A percentile compares a stretch with the other conserved stretches of the same genome.
These are phyloP conservation scores for Anaspis maculata DNA, from an alignment of 2,888 invertebrate genomes.

Conservation along the genomic window DNA sequence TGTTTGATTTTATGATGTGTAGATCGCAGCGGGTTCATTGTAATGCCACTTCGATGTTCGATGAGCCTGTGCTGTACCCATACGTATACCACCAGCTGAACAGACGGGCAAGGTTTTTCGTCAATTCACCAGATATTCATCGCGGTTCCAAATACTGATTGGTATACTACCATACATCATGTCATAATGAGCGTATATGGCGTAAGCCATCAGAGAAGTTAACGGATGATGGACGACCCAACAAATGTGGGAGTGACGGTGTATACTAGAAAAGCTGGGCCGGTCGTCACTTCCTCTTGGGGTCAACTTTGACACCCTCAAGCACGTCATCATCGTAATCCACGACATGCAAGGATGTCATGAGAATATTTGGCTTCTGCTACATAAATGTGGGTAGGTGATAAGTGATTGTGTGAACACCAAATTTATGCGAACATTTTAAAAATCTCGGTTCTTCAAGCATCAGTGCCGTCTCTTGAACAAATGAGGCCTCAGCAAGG, in stretches of 20 bases:
- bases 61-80: no score
- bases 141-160: constrained; percentile 20
- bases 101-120: constrained; percentile 9
- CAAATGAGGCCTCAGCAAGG: no score
- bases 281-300: constrained; percentile 23
- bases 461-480: no score
- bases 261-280: constrained; percentile 22
- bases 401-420: no score
- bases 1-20: background rate
- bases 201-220: no score
- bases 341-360: no score
- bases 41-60: constrained; percentile 7
- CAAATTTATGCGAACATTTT: no score
- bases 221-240: constrained; percentile 24
- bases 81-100: constrained; percentile 12
- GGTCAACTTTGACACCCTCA: no score
- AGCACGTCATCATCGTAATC: no score
- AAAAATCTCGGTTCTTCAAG: no score
- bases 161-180: constrained; percentile 22
- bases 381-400: no score
- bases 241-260: constrained; percentile 26
- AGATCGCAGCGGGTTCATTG: constrained; percentile 4
- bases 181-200: constrained; percentile 19
- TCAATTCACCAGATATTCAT: constrained; percentile 13
- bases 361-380: no score